Evolutionary conservation across 92 coral and sea anemone species (phyloP), one percentile per base, ranked within the genome.

Genomic region (Heliopora coerulea): DNA sequence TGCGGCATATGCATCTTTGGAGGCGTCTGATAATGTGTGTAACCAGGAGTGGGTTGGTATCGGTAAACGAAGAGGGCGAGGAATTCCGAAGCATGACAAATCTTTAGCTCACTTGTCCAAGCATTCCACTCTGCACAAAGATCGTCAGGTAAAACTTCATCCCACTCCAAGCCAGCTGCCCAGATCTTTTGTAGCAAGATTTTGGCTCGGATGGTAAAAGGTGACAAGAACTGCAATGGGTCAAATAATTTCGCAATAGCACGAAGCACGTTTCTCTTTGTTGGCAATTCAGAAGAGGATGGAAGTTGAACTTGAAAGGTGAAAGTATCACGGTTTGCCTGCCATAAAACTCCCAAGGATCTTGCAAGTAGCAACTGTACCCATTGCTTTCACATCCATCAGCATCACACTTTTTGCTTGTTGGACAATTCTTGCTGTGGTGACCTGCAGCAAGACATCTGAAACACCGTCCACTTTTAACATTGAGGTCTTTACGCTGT

Each of bases 211-310:
- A 86, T 50, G 14, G 80, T 68, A 62, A 82, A 79, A 4, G 68
- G 86, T 8, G 81, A 59, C 41, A 86, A 20, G 34, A 82, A 59
- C 67, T 82, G 85, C 18, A 81, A 59, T 6, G 89, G 89, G 73
- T 80, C 85, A 59, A 66, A 85, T 32, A 85, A 31, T 49, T 60
- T 66, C 50, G 83, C 85, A 28, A 85, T 80, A n/a, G 63, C 73
- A 23, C 84, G 78, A 8, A 86, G 56, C 60, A 82, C 68, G 68
- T n/a, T n/a, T n/a, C n/a, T n/a, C n/a, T n/a, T n/a, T n/a, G n/a
- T n/a, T 68, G 63, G 30, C 83, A 39, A n/a, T n/a, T n/a, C 78
- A 78, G 72, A 30, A 4, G 42, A 37, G 42, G 42, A 4, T 5
- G 62, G 68, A 21, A 30, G 75, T 13, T 81, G 25, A 8, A 62